Evolutionary conservation across 2,888 invertebrate species (phyloP), one percentile per base, ranked within the genome.

Genomic region (Erebia aethiops): DNA sequence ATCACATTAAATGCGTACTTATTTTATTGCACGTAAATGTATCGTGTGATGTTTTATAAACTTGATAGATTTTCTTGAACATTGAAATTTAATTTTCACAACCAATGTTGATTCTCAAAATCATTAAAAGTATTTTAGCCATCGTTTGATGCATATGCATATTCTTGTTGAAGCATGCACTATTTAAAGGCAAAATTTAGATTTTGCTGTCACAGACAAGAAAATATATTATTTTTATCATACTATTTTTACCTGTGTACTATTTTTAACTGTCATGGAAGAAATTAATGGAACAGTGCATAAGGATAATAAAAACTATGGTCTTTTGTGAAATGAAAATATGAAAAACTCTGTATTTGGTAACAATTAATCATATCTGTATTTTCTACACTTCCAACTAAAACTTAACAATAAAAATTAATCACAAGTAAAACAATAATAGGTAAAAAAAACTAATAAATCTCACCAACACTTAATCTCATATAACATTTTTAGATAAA

Each of bases 271-370:
- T 62, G 62, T 52, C 56, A 56, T 66, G 56, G 43, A 66, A 56
- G 21, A 56, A 56, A 65, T 65, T 43, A 57, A 56, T 14, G 14
- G 49, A 21, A 62, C 4, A 7, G 21, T 49, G 7, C 16, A 26
- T 2, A 16, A 9, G 16, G 9, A 54, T 2, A 10, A n/a, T n/a
- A 10, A 54, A 51, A 51, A 10, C 2, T 16, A 16, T 54, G 16
- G 16, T 26, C 21, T 14, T n/a, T 57, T 26, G 5, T 11, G 8
- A 56, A n/a, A 14, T 21, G 54, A 13, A 49, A 57, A 67, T 56
- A 46, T 14, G 14, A 62, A 57, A 41, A 26, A 16, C 75, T 77
- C 72, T 73, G 75, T 78, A 81, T 82, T 82, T 82, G 82, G 82
- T 82, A 82, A 80, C 80, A 75, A 35, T 35, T 35, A 78, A 75